Base-by-base conservation (phyloP, 2,797 vertebrate genomes). In the Notoglanidium macrostoma region DNA sequence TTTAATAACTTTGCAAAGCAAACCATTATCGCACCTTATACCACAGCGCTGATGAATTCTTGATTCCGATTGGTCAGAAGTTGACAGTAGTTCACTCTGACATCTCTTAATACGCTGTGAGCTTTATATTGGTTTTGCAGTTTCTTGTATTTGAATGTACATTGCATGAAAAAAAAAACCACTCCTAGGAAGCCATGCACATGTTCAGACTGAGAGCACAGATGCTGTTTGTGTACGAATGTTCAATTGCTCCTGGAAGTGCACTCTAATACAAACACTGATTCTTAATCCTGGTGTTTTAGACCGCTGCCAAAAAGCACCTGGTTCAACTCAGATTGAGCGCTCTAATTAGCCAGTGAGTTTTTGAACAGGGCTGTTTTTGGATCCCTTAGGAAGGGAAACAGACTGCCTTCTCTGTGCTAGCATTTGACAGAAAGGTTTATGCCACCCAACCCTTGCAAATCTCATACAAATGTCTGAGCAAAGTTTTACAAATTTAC, bases 231-330 rank as follows among this genome's bases (percentile, higher is more conserved):
- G 67, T 17, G 32, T 68, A 68, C 67, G 14, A 35, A 68, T 35
- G 15, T 68, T 35, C 14, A 68, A 35, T 32, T 68, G 67, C 29
- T 68, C 32, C 35, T 6, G 5, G 67, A 67, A 67, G 26, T 67
- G 26, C 32, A 35, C 67, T 19, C 15, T 32, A 70, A 70, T 70
- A 70, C 68, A 70, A 70, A 70, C 68, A 9, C 29, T 40, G 68
- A 35, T 70, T 70, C 68, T 70, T 35, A 70, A 19, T 70, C 35
- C 68, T 9, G 35, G 15, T 19, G 26, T 40, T 70, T 70, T 70
- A 70, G 32, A 70, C 68, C 67, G 14, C 35, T 68, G 67, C 67
- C 67, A 68, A 68, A 68, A 17, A 68, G 67, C 32, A 70, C 68
- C 68, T 70, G 68, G 68, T 70, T 70, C 6, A 40, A 40, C 32